These are phyloP conservation scores for Trematocara variabile DNA, from an alignment of 2,113 vertebrate species.

Conservation along the genomic window DNA sequence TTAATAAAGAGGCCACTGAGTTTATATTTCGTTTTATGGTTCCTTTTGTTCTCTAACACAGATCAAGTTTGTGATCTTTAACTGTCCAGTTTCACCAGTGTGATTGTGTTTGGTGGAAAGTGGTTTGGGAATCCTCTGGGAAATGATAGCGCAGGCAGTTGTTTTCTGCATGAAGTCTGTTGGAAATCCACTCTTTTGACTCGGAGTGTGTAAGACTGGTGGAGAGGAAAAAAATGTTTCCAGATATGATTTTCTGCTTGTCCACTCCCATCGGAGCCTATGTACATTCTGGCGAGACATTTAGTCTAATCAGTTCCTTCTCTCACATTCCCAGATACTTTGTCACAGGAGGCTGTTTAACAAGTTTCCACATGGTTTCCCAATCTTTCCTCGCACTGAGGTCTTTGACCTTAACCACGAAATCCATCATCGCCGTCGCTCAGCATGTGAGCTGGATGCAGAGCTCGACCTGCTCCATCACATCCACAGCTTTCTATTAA, in stretches of 20 bases:
- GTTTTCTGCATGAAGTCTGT: constrained; percentile 8
- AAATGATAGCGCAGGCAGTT: constrained; percentile 1
- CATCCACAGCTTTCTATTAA: background rate
- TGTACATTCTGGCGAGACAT: constrained; percentile 9
- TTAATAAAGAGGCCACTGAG: background rate
- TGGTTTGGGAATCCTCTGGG: constrained; percentile 9
- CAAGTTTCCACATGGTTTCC: background rate
- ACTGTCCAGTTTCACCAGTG: background rate
- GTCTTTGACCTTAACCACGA: background rate
- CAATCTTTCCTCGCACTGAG: background rate
- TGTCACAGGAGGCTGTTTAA: constrained; percentile 6
- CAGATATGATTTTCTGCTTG: constrained; percentile 12
- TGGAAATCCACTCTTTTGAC: background rate
- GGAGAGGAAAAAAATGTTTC: background rate
- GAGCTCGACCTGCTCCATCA: background rate
- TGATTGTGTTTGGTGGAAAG: constrained; percentile 26
- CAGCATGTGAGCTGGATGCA: background rate
- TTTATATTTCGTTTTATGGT: background rate
- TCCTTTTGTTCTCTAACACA: background rate
- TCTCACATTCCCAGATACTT: constrained; percentile 24
- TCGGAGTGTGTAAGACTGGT: background rate
- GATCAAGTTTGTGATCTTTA: background rate
- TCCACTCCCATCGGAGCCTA: background rate
- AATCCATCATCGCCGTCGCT: background rate
- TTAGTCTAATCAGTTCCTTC: constrained; percentile 32